Conservation (phyloP, 2,888 invertebrate genomes). For the Apotomis turbidana region DNA sequence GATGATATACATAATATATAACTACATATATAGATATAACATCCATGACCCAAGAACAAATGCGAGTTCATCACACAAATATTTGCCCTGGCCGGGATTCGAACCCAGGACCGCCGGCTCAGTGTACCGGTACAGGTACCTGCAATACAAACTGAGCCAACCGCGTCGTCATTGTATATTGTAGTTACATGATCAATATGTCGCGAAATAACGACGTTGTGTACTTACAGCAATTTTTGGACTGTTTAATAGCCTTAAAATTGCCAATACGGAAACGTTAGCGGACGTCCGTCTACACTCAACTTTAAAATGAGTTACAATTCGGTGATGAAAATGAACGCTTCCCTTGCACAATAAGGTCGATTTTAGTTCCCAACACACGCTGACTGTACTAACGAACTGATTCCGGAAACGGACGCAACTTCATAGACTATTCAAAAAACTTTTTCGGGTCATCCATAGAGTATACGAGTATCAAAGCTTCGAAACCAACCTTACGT, state of each 20-base stretch:
- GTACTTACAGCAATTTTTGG: background rate
- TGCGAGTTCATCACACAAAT: too few relatives aligned
- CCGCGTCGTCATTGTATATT: too few relatives aligned
- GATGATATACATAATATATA: too few relatives aligned
- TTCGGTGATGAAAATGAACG: background rate
- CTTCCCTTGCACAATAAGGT: background rate
- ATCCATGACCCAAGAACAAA: too few relatives aligned
- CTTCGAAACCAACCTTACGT: constrained; percentile 6
- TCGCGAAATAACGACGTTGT: too few relatives aligned
- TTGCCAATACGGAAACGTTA: constrained; percentile 24
- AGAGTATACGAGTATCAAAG: background rate
- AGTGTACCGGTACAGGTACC: too few relatives aligned
- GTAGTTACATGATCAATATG: too few relatives aligned
- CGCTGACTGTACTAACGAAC: constrained; percentile 50
- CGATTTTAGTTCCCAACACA: constrained; percentile 32
- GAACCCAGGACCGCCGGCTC: too few relatives aligned
- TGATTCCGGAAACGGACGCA: constrained; percentile 45
- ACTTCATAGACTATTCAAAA: constrained; percentile 50
- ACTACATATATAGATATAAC: too few relatives aligned
- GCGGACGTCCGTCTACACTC: constrained; percentile 5
- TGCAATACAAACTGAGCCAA: too few relatives aligned
- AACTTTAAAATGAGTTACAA: constrained; percentile 1
- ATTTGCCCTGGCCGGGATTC: too few relatives aligned
- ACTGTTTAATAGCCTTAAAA: constrained; percentile 18
- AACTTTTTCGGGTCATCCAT: constrained; percentile 42